A percentile compares a stretch with the other conserved stretches of the same genome.
phyloP scores from a whole-genome alignment of 1,140 invertebrate genomes.

The Brachionus asplanchnoidis region DNA sequence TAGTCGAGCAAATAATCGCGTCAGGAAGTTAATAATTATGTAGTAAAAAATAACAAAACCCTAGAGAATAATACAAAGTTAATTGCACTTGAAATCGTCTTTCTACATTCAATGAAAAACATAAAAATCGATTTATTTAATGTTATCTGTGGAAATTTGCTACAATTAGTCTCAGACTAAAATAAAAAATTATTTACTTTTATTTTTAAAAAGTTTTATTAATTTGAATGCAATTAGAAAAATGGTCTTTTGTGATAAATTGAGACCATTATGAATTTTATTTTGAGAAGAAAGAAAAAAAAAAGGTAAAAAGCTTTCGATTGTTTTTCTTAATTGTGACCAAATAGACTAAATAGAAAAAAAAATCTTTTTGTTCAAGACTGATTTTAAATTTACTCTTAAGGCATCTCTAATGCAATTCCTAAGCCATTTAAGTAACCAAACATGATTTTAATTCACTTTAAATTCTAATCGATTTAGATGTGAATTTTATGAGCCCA shows the following conservation, averaged over 20 bases:
- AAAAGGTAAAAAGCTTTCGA: not conserved
- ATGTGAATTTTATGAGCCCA: not conserved
- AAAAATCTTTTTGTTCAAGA: not conserved
- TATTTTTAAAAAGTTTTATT: not conserved
- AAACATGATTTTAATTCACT: not conserved
- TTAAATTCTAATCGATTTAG: not conserved
- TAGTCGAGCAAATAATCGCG: not conserved
- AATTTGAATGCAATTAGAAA: not conserved
- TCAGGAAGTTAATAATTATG: conserved; percentile 16
- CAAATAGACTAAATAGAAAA: not conserved
- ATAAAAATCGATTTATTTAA: conserved; percentile 7
- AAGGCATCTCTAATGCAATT: not conserved
- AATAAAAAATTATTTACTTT: not conserved
- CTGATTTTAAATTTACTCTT: not conserved
- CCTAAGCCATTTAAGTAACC: not conserved
- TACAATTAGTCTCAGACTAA: not conserved
- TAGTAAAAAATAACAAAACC: not conserved
- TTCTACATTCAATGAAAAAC: not conserved
- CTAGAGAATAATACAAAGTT: conserved; percentile 15
- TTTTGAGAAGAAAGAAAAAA: not conserved
- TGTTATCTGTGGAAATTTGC: not conserved
- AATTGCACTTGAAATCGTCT: not conserved
- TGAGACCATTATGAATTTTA: not conserved
- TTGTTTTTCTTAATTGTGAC: not conserved
- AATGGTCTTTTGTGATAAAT: not conserved